A percentile compares a stretch with the other conserved stretches of the same genome.
Conservation (phyloP, 1,140 invertebrate genomes). For the Meloidogyne hapla region DNA sequence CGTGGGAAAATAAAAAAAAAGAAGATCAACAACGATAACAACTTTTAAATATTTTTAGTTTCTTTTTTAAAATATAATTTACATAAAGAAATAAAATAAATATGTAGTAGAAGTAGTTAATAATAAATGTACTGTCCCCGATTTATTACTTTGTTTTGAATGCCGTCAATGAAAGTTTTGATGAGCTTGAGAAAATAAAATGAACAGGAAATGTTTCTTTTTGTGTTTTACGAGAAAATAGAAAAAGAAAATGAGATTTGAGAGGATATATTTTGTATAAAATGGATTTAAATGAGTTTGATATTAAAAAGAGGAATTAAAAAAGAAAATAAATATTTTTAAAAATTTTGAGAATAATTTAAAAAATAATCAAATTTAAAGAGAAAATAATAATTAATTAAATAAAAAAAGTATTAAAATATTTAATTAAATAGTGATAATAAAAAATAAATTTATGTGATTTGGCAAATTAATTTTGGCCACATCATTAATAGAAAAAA, state of each 20-base stretch:
- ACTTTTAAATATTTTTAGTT: neutral
- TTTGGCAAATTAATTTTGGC: too few species aligned
- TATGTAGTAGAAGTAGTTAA: neutral
- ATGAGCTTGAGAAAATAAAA: slow-evolving; percentile 3
- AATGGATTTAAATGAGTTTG: neutral
- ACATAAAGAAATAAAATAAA: neutral
- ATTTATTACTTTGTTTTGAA: neutral
- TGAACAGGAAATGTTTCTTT: slow-evolving; percentile 1
- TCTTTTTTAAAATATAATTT: neutral
- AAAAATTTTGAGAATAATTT: too few species aligned
- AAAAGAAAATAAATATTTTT: too few species aligned
- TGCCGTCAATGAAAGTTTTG: neutral
- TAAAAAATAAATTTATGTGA: too few species aligned
- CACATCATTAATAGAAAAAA: too few species aligned
- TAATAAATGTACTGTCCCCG: neutral
- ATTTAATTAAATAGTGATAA: too few species aligned
- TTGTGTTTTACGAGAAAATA: too few species aligned
- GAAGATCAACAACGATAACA: neutral
- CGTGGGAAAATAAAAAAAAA: neutral
- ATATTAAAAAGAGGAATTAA: too few species aligned
- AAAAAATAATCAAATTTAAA: too few species aligned
- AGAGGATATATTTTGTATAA: too few species aligned
- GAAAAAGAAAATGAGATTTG: neutral
- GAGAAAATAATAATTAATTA: too few species aligned
- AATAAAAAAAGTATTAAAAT: too few species aligned